These are phyloP conservation scores for Boulengeromyrus knoepffleri DNA, from an alignment of 2,113 vertebrate genomes.

Conservation along the genomic window DNA sequence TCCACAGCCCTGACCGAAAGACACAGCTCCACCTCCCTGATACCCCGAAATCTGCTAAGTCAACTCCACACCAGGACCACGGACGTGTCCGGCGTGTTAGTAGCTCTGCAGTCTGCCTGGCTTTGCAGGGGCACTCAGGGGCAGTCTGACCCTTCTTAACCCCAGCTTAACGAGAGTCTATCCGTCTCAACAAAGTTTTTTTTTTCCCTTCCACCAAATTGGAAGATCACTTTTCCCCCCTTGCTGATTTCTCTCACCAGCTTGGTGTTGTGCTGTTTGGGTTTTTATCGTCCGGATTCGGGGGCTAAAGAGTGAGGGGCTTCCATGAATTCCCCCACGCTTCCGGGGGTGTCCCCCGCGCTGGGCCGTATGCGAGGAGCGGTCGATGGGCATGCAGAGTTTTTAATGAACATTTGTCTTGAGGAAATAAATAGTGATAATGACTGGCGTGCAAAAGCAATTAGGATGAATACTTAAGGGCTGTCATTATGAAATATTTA, in stretches of 20 bases:
- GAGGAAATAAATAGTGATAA: constrained; percentile 84
- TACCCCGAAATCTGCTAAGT: not conserved
- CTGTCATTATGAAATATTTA: constrained; percentile 96
- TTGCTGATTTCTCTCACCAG: not conserved
- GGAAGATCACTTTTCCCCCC: not conserved
- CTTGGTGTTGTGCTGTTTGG: not conserved
- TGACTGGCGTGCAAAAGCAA: constrained; percentile 92
- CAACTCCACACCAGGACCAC: not conserved
- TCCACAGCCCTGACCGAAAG: not conserved
- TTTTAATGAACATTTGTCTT: constrained; percentile 95
- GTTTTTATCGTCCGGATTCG: not conserved
- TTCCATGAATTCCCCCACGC: not conserved
- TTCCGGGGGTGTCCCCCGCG: not conserved
- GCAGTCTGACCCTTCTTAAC: not conserved
- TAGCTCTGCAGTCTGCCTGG: not conserved
- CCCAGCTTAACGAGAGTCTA: not conserved
- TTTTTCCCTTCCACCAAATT: not conserved
- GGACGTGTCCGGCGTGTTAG: not conserved
- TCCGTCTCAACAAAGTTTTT: not conserved
- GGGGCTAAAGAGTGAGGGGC: not conserved
- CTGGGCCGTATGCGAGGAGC: constrained; percentile 21
- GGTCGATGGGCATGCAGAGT: constrained; percentile 73
- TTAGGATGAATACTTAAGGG: constrained; percentile 99
- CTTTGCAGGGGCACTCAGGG: not conserved
- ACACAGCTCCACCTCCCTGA: not conserved